Evolutionary conservation across 2,113 vertebrate genomes (phyloP).

Genomic region (Isurus oxyrinchus): DNA sequence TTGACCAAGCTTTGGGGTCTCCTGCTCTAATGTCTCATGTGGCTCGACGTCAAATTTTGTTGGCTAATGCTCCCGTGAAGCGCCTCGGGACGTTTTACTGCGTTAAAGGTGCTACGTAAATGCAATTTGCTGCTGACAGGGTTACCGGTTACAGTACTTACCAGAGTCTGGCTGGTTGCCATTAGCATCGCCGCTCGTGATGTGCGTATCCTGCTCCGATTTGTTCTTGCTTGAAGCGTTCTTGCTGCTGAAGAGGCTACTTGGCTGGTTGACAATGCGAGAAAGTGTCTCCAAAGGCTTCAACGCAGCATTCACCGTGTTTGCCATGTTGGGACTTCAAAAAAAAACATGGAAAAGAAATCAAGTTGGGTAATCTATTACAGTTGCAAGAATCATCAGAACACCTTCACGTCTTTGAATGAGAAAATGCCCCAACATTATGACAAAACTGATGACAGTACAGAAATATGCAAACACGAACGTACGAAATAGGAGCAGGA

Average conservation of each 20-base stretch:
- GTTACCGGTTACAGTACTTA: conserved; percentile 44
- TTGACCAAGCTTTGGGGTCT: neutral
- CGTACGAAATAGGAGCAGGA: no score
- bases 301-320: conserved; percentile 87
- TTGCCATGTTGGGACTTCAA: conserved; percentile 86
- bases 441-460: neutral
- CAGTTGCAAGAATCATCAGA: neutral
- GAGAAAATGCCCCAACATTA: neutral
- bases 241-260: conserved; percentile 83
- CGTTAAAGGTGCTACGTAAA: neutral
- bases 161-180: conserved; percentile 81
- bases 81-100: neutral
- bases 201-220: conserved; percentile 75
- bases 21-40: neutral
- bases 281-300: conserved; percentile 87
- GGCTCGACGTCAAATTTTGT: neutral
- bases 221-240: conserved; percentile 82
- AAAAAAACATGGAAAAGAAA: conserved; percentile 7
- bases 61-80: neutral
- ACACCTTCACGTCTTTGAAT: neutral
- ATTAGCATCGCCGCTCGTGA: conserved; percentile 68
- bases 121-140: neutral
- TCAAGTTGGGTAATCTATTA: neutral
- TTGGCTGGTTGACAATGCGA: conserved; percentile 87
- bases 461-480: neutral